These are phyloP conservation scores for Polypedilum vanderplanki DNA, from an alignment of 1,140 invertebrate species.

Conservation along the genomic window DNA sequence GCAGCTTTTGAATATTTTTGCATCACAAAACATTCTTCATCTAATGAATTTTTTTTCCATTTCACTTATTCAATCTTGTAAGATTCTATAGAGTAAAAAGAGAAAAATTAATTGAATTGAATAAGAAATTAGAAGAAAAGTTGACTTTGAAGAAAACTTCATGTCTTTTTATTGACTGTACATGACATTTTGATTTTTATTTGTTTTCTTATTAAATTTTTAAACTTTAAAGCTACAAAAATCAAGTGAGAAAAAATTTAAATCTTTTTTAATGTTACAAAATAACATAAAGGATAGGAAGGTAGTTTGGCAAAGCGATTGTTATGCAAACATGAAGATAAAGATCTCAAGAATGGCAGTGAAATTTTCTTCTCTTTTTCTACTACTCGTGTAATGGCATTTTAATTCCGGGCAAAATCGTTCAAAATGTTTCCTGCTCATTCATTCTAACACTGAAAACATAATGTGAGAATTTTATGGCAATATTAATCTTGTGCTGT, in stretches of 20 bases:
- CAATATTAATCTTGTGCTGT: slow-evolving; percentile 11
- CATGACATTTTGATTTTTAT: neutral
- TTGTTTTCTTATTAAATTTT: neutral
- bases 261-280: too few species aligned
- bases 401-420: slow-evolving; percentile 9
- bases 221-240: too few species aligned
- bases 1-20: slow-evolving; percentile 9
- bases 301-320: too few species aligned
- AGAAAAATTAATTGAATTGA: neutral
- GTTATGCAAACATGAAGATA: too few species aligned
- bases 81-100: too few species aligned
- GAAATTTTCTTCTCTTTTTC: neutral
- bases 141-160: neutral
- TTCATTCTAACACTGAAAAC: neutral
- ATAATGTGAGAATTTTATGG: slow-evolving; percentile 19
- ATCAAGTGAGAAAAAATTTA: neutral
- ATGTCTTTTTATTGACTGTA: neutral
- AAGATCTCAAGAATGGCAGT: too few species aligned
- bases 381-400: slow-evolving; percentile 18
- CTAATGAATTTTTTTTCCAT: slow-evolving; percentile 2
- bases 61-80: neutral
- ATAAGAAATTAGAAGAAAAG: too few species aligned
- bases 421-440: neutral
- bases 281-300: too few species aligned
- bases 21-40: neutral